Conservation (phyloP, 1,140 invertebrate genomes). For the Formica selysi region DNA sequence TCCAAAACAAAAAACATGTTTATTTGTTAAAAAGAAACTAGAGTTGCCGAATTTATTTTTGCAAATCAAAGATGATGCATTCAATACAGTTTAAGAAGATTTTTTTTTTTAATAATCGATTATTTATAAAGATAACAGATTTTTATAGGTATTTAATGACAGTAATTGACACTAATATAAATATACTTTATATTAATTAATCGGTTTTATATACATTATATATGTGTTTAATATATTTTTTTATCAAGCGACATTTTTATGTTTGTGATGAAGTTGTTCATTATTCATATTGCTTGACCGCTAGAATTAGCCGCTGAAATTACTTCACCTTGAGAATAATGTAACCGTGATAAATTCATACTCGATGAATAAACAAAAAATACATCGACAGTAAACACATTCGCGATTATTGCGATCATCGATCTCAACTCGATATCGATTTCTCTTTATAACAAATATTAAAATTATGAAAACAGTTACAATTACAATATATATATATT, state of each 20-base stretch:
- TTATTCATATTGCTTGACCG: constrained; percentile 54
- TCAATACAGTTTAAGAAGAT: not conserved
- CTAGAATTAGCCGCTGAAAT: constrained; percentile 59
- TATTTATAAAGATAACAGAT: not conserved
- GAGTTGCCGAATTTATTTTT: not conserved
- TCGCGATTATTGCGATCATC: constrained; percentile 22
- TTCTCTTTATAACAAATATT: not conserved
- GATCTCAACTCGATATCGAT: constrained; percentile 28
- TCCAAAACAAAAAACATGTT: not conserved
- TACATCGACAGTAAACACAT: constrained; percentile 37
- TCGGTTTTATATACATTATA: constrained; percentile 1
- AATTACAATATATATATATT: not conserved
- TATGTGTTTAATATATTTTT: not conserved
- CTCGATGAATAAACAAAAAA: constrained; percentile 32
- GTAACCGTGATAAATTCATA: constrained; percentile 65
- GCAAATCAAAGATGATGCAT: not conserved
- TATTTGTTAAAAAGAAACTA: not conserved
- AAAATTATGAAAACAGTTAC: not conserved
- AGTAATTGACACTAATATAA: not conserved
- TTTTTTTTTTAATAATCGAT: not conserved
- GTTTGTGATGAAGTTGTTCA: not conserved
- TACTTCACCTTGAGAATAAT: constrained; percentile 60
- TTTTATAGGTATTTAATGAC: not conserved
- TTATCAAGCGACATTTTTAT: not conserved
- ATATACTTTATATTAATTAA: not conserved